Evolutionary conservation across 2,888 invertebrate genomes (phyloP), one percentile per base, ranked within the genome.

Genomic region (Zeuzera pyrina): DNA sequence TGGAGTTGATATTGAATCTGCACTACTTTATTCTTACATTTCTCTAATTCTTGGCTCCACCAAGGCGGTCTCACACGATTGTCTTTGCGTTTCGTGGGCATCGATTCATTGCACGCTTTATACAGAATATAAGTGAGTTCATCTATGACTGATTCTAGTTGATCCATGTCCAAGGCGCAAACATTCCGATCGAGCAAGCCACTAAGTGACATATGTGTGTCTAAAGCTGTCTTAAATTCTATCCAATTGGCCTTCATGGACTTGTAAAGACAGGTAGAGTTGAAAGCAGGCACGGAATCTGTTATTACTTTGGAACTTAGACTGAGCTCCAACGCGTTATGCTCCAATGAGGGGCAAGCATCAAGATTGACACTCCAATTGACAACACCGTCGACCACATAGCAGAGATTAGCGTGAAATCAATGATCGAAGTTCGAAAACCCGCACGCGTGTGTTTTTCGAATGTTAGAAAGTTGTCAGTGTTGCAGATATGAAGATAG

Each of bases 401-500:
- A n/a, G n/a, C n/a, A n/a, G n/a, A 7, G 0, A 15, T 7, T 0
- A 33, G 13, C 0, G 33, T 33, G 6, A 42, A 12, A 14, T 42
- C 42, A 6, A 42, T 35, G 12, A 38, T n/a, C n/a, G n/a, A n/a
- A n/a, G n/a, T n/a, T n/a, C n/a, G n/a, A n/a, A n/a, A n/a, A n/a
- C n/a, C n/a, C 38, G 1, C 39, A 42, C 0, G 12, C 14, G 6
- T 38, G 21, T 1, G 2, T 3, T 5, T 32, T 25, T 36, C 29
- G 19, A 40, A 43, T 1, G 42, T 43, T 6, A 40, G 38, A 3
- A 8, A 3, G 1, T n/a, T n/a, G n/a, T n/a, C n/a, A n/a, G n/a
- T n/a, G n/a, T n/a, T n/a, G n/a, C n/a, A n/a, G n/a, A n/a, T n/a
- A n/a, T n/a, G 5, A 6, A 42, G 34, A n/a, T n/a, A n/a, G n/a